A percentile compares a stretch with the other conserved stretches of the same genome.
These are phyloP conservation scores for Polyergus mexicanus DNA, from an alignment of 1,140 invertebrate species.

Conservation along the genomic window DNA sequence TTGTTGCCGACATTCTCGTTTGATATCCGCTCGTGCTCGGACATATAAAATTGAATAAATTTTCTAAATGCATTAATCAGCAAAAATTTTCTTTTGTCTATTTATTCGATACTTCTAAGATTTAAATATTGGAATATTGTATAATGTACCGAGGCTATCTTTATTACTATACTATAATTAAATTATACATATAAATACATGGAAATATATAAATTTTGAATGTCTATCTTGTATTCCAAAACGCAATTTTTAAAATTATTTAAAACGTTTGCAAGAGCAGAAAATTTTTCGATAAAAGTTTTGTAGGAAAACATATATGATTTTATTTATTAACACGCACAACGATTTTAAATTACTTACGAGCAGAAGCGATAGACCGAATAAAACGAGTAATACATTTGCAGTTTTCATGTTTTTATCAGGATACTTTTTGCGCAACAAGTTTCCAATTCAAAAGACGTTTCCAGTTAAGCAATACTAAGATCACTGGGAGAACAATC, in stretches of 20 bases:
- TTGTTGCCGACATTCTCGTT: slow-evolving; percentile 74
- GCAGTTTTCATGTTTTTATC: slow-evolving; percentile 23
- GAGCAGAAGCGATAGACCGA: background rate
- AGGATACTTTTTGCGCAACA: background rate
- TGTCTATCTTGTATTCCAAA: background rate
- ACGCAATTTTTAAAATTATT: background rate
- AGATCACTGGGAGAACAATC: background rate
- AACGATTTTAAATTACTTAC: slow-evolving; percentile 7
- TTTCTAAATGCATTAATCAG: background rate
- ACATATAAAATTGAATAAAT: slow-evolving; percentile 28
- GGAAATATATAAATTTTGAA: background rate
- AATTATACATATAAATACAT: background rate
- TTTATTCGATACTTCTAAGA: slow-evolving; percentile 7
- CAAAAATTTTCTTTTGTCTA: no score
- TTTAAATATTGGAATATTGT: background rate
- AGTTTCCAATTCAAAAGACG: background rate
- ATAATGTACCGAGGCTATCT: background rate
- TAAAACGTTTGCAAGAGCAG: background rate
- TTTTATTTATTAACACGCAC: no score
- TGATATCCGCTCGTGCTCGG: slow-evolving; percentile 66
- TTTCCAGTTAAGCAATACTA: background rate
- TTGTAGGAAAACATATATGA: background rate
- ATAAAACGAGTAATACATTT: slow-evolving; percentile 15
- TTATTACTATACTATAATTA: background rate
- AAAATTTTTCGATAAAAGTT: background rate